Base-by-base conservation (phyloP, 2,797 vertebrate genomes). In the Acrossocheilus wenchowensis region DNA sequence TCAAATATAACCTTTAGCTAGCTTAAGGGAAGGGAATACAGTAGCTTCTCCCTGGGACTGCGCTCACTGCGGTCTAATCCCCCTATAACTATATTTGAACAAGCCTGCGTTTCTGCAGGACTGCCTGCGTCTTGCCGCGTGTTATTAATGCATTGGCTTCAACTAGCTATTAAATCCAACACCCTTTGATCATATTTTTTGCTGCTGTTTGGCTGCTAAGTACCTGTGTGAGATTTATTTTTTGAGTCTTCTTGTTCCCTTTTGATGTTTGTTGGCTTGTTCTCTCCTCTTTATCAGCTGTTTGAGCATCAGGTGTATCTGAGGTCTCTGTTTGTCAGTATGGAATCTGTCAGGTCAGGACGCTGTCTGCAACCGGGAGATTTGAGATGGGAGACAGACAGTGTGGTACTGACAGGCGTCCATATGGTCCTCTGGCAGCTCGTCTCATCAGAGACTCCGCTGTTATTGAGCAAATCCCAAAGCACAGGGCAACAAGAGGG, bases 341-440 rank as follows among this genome's bases (percentile, higher is more conserved):
- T 64, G 14, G 50, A 73, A 82, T 82, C 36, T 64, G 82, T 78
- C 77, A 84, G 73, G 68, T 82, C 52, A 82, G 87, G 81, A 81
- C 30, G 21, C 30, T 87, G 48, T 36, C 69, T 81, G 71, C 48
- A 83, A 81, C 41, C 4, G n/a, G 48, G 75, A 85, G 83, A 43
- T 72, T 60, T 62, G 83, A 85, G 73, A 80, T 39, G 30, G 39
- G 36, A 66, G 71, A 71, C 71, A 69, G 75, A 86, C 64, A 57
- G 48, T 81, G 57, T 50, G 74, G 36, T 86, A 81, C 79, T 84
- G 87, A 86, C 85, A 84, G 54, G 8, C 19, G 50, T 84, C 83
- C 80, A 87, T 89, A 88, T 88, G 88, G 77, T 84, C 64, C 39
- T 84, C 81, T 86, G 84, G 81, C 84, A 86, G 84, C 45, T n/a